These are phyloP conservation scores for Lacerta agilis DNA, from an alignment of 2,797 vertebrate species.

Conservation along the genomic window DNA sequence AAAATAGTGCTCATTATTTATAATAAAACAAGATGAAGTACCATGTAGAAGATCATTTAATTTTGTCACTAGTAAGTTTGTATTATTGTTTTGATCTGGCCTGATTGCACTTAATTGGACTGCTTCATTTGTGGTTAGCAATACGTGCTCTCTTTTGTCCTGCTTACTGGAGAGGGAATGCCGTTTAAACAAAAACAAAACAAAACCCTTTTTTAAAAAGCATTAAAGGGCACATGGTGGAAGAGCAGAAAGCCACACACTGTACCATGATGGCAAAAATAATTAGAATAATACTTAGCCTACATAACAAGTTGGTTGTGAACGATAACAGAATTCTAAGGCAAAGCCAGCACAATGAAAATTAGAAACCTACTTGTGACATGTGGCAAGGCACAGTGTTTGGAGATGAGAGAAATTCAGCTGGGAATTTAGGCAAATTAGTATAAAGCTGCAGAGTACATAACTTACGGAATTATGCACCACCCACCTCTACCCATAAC, in stretches of 20 bases:
- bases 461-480: neutral
- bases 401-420: neutral
- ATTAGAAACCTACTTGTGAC: neutral
- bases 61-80: neutral
- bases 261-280: neutral
- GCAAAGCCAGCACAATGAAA: neutral
- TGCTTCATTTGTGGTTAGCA: neutral
- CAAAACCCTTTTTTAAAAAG: neutral
- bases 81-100: neutral
- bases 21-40: neutral
- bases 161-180: neutral
- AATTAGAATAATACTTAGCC: neutral
- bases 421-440: neutral
- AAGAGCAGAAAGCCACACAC: neutral
- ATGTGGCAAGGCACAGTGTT: neutral
- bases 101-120: neutral
- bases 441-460: neutral
- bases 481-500: neutral
- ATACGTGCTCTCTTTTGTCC: neutral
- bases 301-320: neutral
- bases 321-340: neutral
- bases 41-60: neutral
- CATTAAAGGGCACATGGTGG: neutral
- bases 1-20: neutral
- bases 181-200: neutral